Percentiles rank a stretch among this genome's conserved stretches.
phyloP scores from a whole-genome alignment of 2,888 invertebrate species.

The Parnassius smintheus region DNA sequence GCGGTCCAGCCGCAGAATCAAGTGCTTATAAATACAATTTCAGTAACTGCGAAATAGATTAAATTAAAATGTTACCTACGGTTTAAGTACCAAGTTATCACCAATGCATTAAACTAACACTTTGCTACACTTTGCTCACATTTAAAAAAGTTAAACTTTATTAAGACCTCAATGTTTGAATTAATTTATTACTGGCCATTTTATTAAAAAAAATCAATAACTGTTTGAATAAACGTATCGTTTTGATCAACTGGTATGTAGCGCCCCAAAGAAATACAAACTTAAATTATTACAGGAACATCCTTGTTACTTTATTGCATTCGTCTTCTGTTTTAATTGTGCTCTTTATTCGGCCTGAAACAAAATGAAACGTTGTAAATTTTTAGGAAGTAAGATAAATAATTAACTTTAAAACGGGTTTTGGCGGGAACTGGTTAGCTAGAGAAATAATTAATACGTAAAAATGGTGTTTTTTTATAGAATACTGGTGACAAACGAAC shows the following conservation, averaged over 20 bases:
- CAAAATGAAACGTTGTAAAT: constrained; percentile 29
- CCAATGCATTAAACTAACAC: background rate
- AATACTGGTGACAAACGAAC: too few species aligned
- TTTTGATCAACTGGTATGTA: constrained; percentile 40
- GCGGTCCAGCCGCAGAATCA: constrained; percentile 27
- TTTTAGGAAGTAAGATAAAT: too few species aligned
- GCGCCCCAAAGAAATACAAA: constrained; percentile 39
- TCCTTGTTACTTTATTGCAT: constrained; percentile 48
- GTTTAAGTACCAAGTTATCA: background rate
- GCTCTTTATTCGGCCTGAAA: constrained; percentile 57
- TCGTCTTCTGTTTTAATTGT: constrained; percentile 26
- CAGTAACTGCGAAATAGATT: background rate
- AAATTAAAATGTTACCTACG: background rate
- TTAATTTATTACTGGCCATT: too few species aligned
- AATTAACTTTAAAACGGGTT: too few species aligned
- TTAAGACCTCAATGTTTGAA: too few species aligned
- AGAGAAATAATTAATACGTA: too few species aligned
- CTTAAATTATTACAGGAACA: constrained; percentile 63
- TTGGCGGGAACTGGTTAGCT: too few species aligned
- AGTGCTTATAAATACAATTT: background rate
- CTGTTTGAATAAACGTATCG: constrained; percentile 37
- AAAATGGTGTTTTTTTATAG: too few species aligned
- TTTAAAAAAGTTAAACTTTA: too few species aligned
- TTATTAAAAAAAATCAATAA: background rate
- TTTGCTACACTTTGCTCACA: too few species aligned